phyloP scores from a whole-genome alignment of 2,888 invertebrate genomes.

The Celastrina argiolus region DNA sequence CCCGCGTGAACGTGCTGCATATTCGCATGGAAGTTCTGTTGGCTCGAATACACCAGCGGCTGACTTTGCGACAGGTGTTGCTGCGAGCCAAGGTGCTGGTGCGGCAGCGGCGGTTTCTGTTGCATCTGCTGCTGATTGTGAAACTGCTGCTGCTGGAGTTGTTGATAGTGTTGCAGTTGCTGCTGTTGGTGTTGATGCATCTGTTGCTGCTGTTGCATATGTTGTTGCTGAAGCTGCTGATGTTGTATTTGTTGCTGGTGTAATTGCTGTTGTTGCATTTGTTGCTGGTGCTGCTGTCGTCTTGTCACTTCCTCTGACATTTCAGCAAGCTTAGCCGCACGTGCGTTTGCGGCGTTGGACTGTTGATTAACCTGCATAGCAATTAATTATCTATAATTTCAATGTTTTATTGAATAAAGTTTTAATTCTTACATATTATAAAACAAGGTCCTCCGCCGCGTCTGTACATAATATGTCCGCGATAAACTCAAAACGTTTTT shows the following conservation, averaged over 20 bases:
- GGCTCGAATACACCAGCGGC: conserved; percentile 12
- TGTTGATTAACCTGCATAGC: conserved; percentile 42
- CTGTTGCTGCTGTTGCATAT: conserved; percentile 37
- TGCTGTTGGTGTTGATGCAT: conserved; percentile 47
- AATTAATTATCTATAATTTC: neutral
- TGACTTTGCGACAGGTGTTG: conserved; percentile 23
- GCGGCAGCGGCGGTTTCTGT: conserved; percentile 30
- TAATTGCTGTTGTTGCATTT: conserved; percentile 44
- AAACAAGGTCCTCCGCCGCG: too few relatives aligned
- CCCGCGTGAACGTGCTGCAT: neutral
- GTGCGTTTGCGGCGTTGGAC: conserved; percentile 48
- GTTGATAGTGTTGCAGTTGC: conserved; percentile 48
- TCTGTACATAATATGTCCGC: too few relatives aligned
- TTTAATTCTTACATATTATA: too few relatives aligned
- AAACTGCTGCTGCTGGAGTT: conserved; percentile 34
- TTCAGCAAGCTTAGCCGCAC: conserved; percentile 84
- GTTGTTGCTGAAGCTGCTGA: conserved; percentile 50
- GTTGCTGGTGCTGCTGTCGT: conserved; percentile 68
- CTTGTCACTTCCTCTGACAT: conserved; percentile 89
- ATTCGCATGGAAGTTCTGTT: neutral
- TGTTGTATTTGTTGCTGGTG: conserved; percentile 47
- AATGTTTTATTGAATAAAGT: neutral
- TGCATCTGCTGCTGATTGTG: conserved; percentile 32
- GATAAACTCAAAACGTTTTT: too few relatives aligned
- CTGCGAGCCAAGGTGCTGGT: conserved; percentile 26